Base-by-base conservation (phyloP, 2,797 vertebrate genomes). In the Diglossa cyanea region DNA sequence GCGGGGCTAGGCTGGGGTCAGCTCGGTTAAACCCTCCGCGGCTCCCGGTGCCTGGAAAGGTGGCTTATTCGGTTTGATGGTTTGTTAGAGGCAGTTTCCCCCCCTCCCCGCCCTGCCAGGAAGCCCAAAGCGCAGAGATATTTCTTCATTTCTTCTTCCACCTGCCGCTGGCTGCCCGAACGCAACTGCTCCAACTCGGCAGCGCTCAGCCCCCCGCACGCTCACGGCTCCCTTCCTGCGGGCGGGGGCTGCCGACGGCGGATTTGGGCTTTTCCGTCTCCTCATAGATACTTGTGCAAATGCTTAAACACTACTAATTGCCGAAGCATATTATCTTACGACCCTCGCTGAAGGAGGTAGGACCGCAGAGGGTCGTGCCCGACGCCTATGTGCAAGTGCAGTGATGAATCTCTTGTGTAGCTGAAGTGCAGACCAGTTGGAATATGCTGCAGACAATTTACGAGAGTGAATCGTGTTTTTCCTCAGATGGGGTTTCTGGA, bases 371-470 rank as follows among this genome's bases (percentile, higher is more conserved):
- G 96, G 97, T 95, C 92, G 96, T 95, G 97, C 93, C 92, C 70
- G 95, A 91, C 63, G 57, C 94, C 97, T 75, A 13, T 94, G 88
- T 97, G 86, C 97, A 91, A 95, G 97, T 95, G 97, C 97, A 96
- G 98, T 94, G 97, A 98, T 98, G 98, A 98, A 95, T 97, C 97
- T 98, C 97, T 98, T 94, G 96, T 98, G 98, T 98, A 98, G 98
- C 98, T 99, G 97, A 99, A 98, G 98, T 98, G 98, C 98, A 98
- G 98, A 98, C 98, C 98, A 98, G 98, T 97, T 98, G 98, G 98
- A 99, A 98, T 98, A 99, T 99, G 99, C 99, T 99, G 98, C 99
- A 99, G 99, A 99, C 99, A 97, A 99, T 99, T 99, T 99, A 99
- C 97, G 99, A 99, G 98, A 98, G 98, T 98, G 99, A 99, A 98